Conservation (phyloP, 2,113 vertebrate genomes). For the Thryonomys swinderianus region DNA sequence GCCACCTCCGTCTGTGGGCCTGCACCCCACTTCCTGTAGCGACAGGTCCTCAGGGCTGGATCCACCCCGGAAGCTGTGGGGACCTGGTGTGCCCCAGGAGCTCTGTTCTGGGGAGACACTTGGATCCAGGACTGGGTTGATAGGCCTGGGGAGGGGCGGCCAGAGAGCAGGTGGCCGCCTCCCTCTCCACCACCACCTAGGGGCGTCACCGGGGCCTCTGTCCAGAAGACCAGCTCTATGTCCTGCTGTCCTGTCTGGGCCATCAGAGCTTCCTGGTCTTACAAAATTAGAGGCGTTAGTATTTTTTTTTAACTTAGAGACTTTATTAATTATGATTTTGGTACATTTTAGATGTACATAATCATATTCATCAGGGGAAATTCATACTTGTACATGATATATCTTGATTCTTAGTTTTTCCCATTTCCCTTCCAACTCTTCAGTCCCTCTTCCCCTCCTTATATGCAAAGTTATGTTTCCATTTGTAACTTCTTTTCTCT, state of each 20-base stretch:
- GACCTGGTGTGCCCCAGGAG: not conserved
- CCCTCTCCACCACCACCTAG: not conserved
- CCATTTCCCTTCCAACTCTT: too few species aligned
- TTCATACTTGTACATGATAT: too few species aligned
- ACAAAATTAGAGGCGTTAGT: not conserved
- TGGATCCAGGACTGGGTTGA: not conserved
- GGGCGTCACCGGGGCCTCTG: rapidly evolving
- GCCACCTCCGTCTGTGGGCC: not conserved
- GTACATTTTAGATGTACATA: too few species aligned
- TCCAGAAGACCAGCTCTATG: not conserved
- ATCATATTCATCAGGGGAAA: too few species aligned
- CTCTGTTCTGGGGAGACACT: not conserved
- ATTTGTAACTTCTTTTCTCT: too few species aligned
- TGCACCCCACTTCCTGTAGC: not conserved
- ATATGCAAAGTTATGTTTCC: too few species aligned
- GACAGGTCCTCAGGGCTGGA: not conserved
- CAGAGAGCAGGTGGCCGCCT: too few species aligned
- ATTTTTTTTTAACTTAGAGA: too few species aligned
- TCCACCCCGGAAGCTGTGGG: not conserved
- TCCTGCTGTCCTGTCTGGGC: not conserved
- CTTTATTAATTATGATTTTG: too few species aligned
- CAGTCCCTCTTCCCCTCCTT: too few species aligned
- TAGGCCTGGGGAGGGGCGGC: not conserved
- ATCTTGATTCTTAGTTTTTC: too few species aligned
- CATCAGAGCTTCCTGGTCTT: not conserved